phyloP scores from a whole-genome alignment of 2,797 vertebrate species.

The Acomys russatus region DNA sequence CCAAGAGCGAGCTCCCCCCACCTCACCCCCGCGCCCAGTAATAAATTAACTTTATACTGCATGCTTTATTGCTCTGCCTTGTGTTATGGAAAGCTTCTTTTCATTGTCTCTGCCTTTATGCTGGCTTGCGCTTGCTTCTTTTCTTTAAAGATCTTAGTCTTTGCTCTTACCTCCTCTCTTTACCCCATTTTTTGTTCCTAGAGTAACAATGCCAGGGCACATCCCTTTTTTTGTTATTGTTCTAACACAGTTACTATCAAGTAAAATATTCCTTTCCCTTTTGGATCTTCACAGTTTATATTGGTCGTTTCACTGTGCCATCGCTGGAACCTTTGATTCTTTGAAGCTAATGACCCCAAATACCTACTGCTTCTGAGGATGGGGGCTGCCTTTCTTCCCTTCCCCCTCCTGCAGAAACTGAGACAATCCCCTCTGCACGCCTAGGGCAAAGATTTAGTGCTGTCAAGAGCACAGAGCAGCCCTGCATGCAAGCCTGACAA shows the following conservation, averaged over 20 bases:
- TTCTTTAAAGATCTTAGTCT: constrained; percentile 48
- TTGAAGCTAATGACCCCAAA: constrained; percentile 10
- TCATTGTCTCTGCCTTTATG: constrained; percentile 29
- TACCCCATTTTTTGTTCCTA: background rate
- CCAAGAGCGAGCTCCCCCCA: background rate
- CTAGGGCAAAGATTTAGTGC: background rate
- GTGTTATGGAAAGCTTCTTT: constrained; percentile 38
- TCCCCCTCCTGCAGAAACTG: background rate
- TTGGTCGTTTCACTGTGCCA: background rate
- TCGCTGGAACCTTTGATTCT: background rate
- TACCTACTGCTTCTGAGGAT: background rate
- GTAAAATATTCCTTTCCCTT: constrained; percentile 47
- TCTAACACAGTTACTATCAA: constrained; percentile 20
- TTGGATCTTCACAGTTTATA: background rate
- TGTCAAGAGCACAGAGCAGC: background rate
- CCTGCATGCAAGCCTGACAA: constrained; percentile 33
- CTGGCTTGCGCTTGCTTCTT: constrained; percentile 63
- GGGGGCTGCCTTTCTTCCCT: constrained; percentile 1
- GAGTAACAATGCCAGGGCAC: constrained; percentile 51
- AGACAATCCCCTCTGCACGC: constrained; percentile 50
- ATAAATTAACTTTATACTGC: constrained; percentile 67
- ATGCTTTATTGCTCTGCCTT: constrained; percentile 38
- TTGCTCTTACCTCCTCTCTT: constrained; percentile 28
- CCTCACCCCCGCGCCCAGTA: background rate
- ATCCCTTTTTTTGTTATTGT: constrained; percentile 9